Evolutionary conservation across 2,797 vertebrate species (phyloP), one percentile per base, ranked within the genome.

Genomic region (Chelmon rostratus): DNA sequence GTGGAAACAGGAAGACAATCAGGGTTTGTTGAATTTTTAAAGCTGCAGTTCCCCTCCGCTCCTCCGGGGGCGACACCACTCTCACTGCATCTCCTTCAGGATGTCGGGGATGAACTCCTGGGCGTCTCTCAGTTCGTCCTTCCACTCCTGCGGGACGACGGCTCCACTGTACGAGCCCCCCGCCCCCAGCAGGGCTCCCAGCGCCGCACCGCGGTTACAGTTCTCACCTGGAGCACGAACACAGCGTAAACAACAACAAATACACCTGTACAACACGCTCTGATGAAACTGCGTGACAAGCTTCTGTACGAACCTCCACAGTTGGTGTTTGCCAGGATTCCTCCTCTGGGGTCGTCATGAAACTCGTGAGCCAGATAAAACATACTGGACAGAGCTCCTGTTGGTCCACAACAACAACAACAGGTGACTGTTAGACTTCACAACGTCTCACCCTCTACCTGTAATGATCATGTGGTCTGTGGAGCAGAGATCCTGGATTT

Each of bases 311-410:
- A 50, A 94, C 95, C 94, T 92, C 94, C 94, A 79, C 93, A 94
- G 91, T 94, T 95, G 50, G 92, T 89, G 88, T 95, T 94, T 7
- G 92, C 42, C 72, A 95, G 85, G 88, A 95, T 89, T 72, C 94
- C 94, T 81, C 68, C 90, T 2, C 1, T 13, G 2, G 81, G 71
- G 75, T 95, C 90, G 9, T 91, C 73, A 1, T 93, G 92, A 19
- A 94, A 94, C 87, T 91, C 78, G 8, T 94, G 76, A 0, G 93
- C 93, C 53, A 94, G 63, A 28, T 93, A 94, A 56, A 95, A 95
- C 74, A 95, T 7, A 44, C 93, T 94, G 83, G 79, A 84, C 49
- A 95, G 80, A 6, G 93, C 92, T 35, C 94, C 94, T 95, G 84
- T 9, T 1, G 46, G 21, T 12, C 2, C 11, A 69, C 13, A 65